Evolutionary conservation across 2,888 invertebrate genomes (phyloP), one percentile per base, ranked within the genome.

Genomic region (Chaitophorus viminalis): DNA sequence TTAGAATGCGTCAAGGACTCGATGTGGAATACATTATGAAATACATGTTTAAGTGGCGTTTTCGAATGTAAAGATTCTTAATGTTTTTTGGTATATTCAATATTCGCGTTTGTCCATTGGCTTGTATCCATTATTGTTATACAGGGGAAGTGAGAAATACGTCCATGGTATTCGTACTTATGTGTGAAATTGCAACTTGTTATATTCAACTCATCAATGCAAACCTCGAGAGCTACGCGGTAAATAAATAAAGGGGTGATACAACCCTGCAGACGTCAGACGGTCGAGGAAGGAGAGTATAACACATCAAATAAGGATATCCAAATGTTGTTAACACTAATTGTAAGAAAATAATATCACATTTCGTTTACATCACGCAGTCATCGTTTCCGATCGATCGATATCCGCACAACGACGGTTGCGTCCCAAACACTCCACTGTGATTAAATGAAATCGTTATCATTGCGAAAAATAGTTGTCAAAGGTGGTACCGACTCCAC

Each of bases 221-320:
- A 78, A 54, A 78, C 25, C 33, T 33, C 54, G 78, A 54, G 25
- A 78, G 54, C 54, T 54, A 54, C 11, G 33, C 52, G 6, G 54
- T 60, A 33, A 78, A 54, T 78, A 33, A 77, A 78, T 60, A 17
- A 33, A 54, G 54, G 33, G 33, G 78, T 29, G 31, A 1, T 46
- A 14, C 46, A 46, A 46, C 14, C 11, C 14, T 46, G 46, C 46
- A 46, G 11, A 33, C 54, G 33, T 52, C 52, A 31, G 6, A 77
- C n/a, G 6, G 39, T 1, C 2, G 21, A 21, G 54, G 21, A 54
- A 1, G 5, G 54, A 54, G 46, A 5, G n/a, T 18, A 46, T 76
- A n/a, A 76, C 29, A 46, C 46, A 46, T 76, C 18, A 46, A 76
- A 72, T 9, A 46, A 76, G 29, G 75, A 76, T 76, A 54, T n/a